A percentile compares a stretch with the other conserved stretches of the same genome.
Evolutionary conservation across 2,888 invertebrate genomes (phyloP).

Genomic region (Acronicta alni): DNA sequence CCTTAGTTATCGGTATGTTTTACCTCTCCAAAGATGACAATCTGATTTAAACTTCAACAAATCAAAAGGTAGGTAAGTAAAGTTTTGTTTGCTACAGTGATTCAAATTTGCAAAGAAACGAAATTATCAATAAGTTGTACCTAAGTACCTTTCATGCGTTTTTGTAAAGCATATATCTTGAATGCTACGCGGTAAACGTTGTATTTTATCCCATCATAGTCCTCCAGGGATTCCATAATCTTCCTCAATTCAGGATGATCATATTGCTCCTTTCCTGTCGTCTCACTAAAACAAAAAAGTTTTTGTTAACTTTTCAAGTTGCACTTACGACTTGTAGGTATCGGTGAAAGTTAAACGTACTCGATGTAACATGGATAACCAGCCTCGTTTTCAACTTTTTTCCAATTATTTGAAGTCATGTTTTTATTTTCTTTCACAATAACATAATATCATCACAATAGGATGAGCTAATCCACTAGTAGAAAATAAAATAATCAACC

Average conservation of each 20-base stretch:
- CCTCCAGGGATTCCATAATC: slow-evolving; percentile 89
- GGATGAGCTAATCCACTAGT: neutral
- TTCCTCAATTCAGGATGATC: slow-evolving; percentile 90
- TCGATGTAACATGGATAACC: slow-evolving; percentile 90
- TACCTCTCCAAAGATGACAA: too few relatives aligned
- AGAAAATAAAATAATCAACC: slow-evolving; percentile 58
- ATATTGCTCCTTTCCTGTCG: slow-evolving; percentile 85
- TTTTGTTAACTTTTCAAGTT: slow-evolving; percentile 21
- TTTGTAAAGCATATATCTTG: slow-evolving; percentile 87
- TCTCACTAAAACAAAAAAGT: slow-evolving; percentile 80
- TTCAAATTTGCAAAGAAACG: slow-evolving; percentile 20
- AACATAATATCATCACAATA: slow-evolving; percentile 15
- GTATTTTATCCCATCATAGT: slow-evolving; percentile 92
- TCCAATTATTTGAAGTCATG: slow-evolving; percentile 82
- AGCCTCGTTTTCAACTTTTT: slow-evolving; percentile 89
- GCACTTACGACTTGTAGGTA: slow-evolving; percentile 20
- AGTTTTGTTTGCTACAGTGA: too few relatives aligned
- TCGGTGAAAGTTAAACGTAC: slow-evolving; percentile 83
- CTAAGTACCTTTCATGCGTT: slow-evolving; percentile 91
- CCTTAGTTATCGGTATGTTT: too few relatives aligned
- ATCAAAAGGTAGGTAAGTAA: too few relatives aligned
- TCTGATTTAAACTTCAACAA: too few relatives aligned
- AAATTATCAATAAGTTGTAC: slow-evolving; percentile 36
- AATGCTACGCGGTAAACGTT: slow-evolving; percentile 93
- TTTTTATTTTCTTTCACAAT: slow-evolving; percentile 18